Evolutionary conservation across 2,888 invertebrate species (phyloP), one percentile per base, ranked within the genome.

Genomic region (Papilio gigon): DNA sequence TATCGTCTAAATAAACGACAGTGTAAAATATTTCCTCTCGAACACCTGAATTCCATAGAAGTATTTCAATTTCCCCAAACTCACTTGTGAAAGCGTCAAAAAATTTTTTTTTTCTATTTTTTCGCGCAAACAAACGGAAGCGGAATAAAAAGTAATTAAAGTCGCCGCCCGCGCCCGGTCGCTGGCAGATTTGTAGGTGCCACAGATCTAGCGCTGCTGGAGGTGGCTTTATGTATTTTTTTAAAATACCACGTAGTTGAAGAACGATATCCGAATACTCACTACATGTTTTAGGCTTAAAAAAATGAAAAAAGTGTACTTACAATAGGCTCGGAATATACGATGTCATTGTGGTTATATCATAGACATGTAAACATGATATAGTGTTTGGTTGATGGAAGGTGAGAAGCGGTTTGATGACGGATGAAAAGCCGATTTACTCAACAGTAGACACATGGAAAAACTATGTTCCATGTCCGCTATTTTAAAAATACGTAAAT

Each of bases 81-180:
- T 72, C 70, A 73, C 66, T 71, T 71, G 71, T 60, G 73, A 67
- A 72, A 70, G 73, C 71, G 72, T 76, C 75, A 76, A 75, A 76
- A 77, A 78, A 67, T 44, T 27, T 35, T 77, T 77, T 77, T 76
- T 75, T 71, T 72, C 77, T 72, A 76, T 78, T 77, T 76, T 78
- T 76, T 77, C 73, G 74, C 71, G 60, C 42, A 56, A 61, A 67
- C 62, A 67, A 67, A 62, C 67, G 71, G 72, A 68, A 68, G 77
- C 80, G 70, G 75, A 84, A 86, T 84, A 84, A 84, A 86, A 87
- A 84, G 85, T 83, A 84, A 87, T 87, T 87, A 86, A 86, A 85
- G 83, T 85, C 79, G 69, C 70, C 53, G 53, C 56, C 42, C 67
- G 56, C 71, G 72, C 71, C 71, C 70, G 71, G 80, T 77, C 75